Percentiles rank a stretch among this genome's conserved stretches.
Conservation (phyloP, 2,888 invertebrate species). For the Cephonodes hylas region DNA sequence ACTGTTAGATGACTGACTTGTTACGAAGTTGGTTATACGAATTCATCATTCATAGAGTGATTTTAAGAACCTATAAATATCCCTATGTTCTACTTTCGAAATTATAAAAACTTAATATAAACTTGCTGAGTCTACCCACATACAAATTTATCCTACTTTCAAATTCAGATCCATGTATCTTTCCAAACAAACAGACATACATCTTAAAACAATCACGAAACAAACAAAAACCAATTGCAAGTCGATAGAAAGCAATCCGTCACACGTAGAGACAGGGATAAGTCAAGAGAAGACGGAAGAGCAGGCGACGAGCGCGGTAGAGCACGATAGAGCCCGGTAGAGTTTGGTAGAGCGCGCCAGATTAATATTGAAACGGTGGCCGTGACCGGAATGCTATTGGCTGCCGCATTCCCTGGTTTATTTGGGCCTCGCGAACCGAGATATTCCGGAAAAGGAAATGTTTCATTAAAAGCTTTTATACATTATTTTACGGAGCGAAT, state of each 20-base stretch:
- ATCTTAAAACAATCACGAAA: slow-evolving; percentile 14
- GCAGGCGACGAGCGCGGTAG: slow-evolving; percentile 13
- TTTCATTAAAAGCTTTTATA: slow-evolving; percentile 12
- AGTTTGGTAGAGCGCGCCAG: slow-evolving; percentile 20
- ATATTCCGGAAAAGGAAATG: slow-evolving; percentile 3
- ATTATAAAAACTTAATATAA: too few relatives aligned
- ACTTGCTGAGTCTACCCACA: too few relatives aligned
- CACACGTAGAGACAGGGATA: slow-evolving; percentile 30
- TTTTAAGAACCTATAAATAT: too few relatives aligned
- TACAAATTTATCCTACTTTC: not conserved
- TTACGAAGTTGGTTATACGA: too few relatives aligned
- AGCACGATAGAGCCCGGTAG: slow-evolving; percentile 16
- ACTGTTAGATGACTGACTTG: too few relatives aligned
- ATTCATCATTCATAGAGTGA: too few relatives aligned
- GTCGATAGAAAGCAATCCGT: slow-evolving; percentile 31
- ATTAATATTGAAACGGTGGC: slow-evolving; percentile 29
- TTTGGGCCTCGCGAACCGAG: not conserved
- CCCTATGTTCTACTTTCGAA: too few relatives aligned
- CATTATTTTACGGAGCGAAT: not conserved
- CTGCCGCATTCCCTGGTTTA: slow-evolving; percentile 6
- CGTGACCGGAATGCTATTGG: slow-evolving; percentile 14
- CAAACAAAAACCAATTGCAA: not conserved
- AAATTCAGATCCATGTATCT: not conserved
- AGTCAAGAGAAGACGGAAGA: slow-evolving; percentile 41
- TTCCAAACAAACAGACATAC: not conserved